Evolutionary conservation across 2,888 invertebrate species (phyloP), one percentile per base, ranked within the genome.

Genomic region (Bruchidius siliquastri): DNA sequence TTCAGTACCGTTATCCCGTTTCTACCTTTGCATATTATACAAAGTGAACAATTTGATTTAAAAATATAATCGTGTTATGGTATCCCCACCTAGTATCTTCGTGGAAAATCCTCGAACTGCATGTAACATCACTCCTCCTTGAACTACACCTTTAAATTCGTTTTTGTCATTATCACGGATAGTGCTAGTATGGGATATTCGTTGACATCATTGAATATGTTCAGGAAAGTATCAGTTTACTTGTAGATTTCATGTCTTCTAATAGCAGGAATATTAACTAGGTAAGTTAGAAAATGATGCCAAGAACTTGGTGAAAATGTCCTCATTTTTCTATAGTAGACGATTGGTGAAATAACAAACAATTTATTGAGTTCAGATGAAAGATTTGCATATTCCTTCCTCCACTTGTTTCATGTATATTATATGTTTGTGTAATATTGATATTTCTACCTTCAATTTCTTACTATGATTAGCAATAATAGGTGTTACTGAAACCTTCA

Each of bases 1-100:
- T 68, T 68, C 21, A 78, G 49, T 49, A 49, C 49, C 49, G 49
- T 49, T 49, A 49, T 49, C 1, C 77, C 20, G 21, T 4, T 67
- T 22, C 67, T 3, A 8, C 4, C 26, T 22, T n/a, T 67, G 20
- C 49, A 49, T 49, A 49, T 49, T 13, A 2, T 26, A 49, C 49
- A 49, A 49, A 49, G 69, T 26, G 6, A 69, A 21, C 69, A 26
- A 21, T 22, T 69, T 26, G 69, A 20, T 69, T 18, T 69, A 69
- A 69, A 69, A 69, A 69, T n/a, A 22, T 69, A 13, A 20, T 69
- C 49, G 49, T 69, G 69, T 69, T 22, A 26, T 26, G 21, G 69
- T 69, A 26, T 21, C 22, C 69, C 69, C 26, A 69, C 69, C 69
- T 21, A 21, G 21, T 69, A 13, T 13, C 18, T 49, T 49, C 49